Evolutionary conservation across 2,888 invertebrate species (phyloP), one percentile per base, ranked within the genome.

Genomic region (Crioceris asparagi): DNA sequence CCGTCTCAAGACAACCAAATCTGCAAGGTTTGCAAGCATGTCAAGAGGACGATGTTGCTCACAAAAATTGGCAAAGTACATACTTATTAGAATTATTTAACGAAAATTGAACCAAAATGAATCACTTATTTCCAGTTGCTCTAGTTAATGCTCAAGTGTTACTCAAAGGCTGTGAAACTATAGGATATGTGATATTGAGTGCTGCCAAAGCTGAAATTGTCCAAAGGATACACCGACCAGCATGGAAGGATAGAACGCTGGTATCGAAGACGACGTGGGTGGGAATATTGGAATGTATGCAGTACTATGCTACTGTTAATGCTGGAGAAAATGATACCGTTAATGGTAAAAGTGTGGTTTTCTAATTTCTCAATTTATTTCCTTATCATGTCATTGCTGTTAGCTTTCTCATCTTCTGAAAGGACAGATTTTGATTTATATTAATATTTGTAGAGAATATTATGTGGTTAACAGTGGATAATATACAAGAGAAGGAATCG

Each of bases 251-350:
- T 53, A 70, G 84, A 34, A 84, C 86, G 7, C 68, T 91, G 2
- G 83, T 92, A n/a, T 79, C 86, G 18, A 97, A 97, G 66, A 84
- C 86, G 1, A 92, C 96, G 0, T 97, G 97, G 94, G 81, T 86
- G 45, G 96, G 96, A 14, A 80, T 86, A 35, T 70, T 98, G 8
- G 87, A 90, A 57, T 93, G 96, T 65, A 93, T 98, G 92, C 97
- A 97, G 75, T 98, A 98, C 69, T 98, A 97, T 69, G 97, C 97
- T 8, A 98, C 98, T 6, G 93, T 97, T 32, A 85, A 84, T 60
- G 87, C 86, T 3, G 77, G 77, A 19, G 78, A 80, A 55, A 72
- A 75, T 43, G 81, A 81, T 54, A 74, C 52, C n/a, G 45, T 45
- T 3, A 54, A 58, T 41, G 59, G 59, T 58, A 47, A 31, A 40